These are phyloP conservation scores for Anoplius nigerrimus DNA, from an alignment of 2,888 invertebrate species.

Conservation along the genomic window DNA sequence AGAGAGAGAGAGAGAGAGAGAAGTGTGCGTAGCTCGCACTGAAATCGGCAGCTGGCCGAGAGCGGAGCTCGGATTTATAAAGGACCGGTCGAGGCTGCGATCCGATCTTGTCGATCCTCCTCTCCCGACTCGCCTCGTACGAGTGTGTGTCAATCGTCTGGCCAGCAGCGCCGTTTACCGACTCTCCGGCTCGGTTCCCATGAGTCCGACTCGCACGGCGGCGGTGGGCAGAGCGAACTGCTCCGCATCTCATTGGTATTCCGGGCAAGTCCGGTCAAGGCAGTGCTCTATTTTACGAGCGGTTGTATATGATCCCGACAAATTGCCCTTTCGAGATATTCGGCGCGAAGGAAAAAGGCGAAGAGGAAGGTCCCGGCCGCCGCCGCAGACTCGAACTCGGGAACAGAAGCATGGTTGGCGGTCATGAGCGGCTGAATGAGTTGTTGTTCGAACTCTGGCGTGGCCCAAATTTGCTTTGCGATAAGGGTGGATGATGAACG, in stretches of 20 bases:
- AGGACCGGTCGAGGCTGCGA: conserved; percentile 39
- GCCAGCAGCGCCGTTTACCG: conserved; percentile 31
- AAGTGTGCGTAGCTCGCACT: conserved; percentile 1
- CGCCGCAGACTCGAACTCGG: no score
- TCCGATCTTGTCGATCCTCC: conserved; percentile 53
- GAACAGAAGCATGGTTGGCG: no score
- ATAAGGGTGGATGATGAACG: no score
- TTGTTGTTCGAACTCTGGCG: no score
- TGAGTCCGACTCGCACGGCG: conserved; percentile 52
- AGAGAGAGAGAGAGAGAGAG: conserved; percentile 3
- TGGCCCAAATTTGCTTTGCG: conserved; percentile 1
- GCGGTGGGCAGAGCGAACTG: conserved; percentile 50
- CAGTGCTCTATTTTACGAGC: conserved; percentile 67
- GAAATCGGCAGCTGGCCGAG: conserved; percentile 43
- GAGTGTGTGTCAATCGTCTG: conserved; percentile 45
- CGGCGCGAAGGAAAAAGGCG: conserved; percentile 31
- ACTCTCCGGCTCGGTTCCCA: conserved; percentile 55
- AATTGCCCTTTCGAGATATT: conserved; percentile 61
- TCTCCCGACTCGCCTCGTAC: conserved; percentile 29
- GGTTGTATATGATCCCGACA: conserved; percentile 66
- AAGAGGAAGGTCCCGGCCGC: neutral
- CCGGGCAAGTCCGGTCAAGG: conserved; percentile 49
- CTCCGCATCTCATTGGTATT: conserved; percentile 64
- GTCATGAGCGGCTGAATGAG: no score
- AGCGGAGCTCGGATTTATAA: conserved; percentile 42